Base-by-base conservation (phyloP, 2,113 vertebrate species). In the Myotis lucifugus region DNA sequence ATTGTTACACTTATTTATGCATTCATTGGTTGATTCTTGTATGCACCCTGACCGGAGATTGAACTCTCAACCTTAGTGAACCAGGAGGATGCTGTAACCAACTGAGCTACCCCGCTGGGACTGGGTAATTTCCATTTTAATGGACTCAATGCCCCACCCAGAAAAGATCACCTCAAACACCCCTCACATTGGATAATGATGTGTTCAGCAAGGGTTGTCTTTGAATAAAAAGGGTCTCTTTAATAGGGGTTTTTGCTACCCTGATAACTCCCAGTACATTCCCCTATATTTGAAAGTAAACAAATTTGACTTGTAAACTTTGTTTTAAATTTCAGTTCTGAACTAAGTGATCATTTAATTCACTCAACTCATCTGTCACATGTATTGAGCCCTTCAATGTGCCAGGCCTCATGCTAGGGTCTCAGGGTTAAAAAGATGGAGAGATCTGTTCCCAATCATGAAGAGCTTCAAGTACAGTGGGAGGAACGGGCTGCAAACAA, bases 311-410 rank as follows among this genome's bases (percentile, higher is more conserved):
- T 85, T 78, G 21, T n/a, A n/a, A 78, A 23, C 73, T 72, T 91
- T 78, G 29, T 34, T 95, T 61, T 25, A 61, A 87, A 86, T 59
- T 90, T 95, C n/a, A 85, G 25, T 61, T 90, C 54, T 86, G 29
- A 83, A 78, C 14, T 72, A 61, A 42, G 4, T 84, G 78, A 1
- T 87, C 46, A 86, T 87, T 95, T 52, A 85, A 89, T 89, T 95
- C 11, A 40, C 40, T 76, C 37, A 27, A 1, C 77, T 82, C 13
- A 73, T 56, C 56, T 70, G 29, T 76, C 50, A 83, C 42, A 85
- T 90, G 29, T 90, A 54, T 46, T 69, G 15, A 48, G 15, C 48
- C 11, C 15, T 93, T 74, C 59, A 15, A 15, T 40, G 40, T 74
- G 34, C 3, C 23, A 73, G 21, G 21, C 34, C 18, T 92, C 42